phyloP scores from a whole-genome alignment of 2,888 invertebrate species.

The Panzeria rudis region DNA sequence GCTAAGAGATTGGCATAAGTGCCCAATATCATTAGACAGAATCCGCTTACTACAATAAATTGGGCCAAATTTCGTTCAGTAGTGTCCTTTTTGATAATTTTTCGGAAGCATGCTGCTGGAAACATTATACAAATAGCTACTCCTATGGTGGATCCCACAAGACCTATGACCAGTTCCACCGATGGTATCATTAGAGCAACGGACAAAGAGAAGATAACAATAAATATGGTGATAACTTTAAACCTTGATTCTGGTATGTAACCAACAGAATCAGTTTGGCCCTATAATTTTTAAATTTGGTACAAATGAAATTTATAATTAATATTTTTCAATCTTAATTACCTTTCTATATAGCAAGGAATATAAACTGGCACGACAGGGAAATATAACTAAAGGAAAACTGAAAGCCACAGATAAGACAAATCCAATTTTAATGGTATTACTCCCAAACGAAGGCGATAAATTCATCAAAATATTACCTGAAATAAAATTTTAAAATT shows the following conservation, averaged over 20 bases:
- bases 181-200: conserved; percentile 95
- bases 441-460: conserved; percentile 91
- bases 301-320: background rate
- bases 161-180: conserved; percentile 95
- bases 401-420: conserved; percentile 97
- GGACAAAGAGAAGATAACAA: conserved; percentile 90
- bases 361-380: conserved; percentile 96
- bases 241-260: conserved; percentile 94
- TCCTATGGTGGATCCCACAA: conserved; percentile 98
- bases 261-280: conserved; percentile 87
- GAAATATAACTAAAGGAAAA: conserved; percentile 98
- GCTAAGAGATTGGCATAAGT: conserved; percentile 94
- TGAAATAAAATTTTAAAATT: conserved; percentile 57
- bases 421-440: conserved; percentile 97
- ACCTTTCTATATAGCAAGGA: conserved; percentile 94
- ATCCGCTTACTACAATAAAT: conserved; percentile 91
- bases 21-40: conserved; percentile 94
- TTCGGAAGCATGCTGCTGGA: conserved; percentile 95
- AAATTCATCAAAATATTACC: conserved; percentile 97
- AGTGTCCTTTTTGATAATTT: conserved; percentile 92
- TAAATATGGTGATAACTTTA: conserved; percentile 91
- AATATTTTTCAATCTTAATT: conserved; percentile 76
- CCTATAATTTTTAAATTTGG: conserved; percentile 83
- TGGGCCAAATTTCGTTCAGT: conserved; percentile 93
- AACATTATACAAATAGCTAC: conserved; percentile 96